Evolutionary conservation across 2,113 vertebrate species (phyloP).

Genomic region (Polypterus bichir): DNA sequence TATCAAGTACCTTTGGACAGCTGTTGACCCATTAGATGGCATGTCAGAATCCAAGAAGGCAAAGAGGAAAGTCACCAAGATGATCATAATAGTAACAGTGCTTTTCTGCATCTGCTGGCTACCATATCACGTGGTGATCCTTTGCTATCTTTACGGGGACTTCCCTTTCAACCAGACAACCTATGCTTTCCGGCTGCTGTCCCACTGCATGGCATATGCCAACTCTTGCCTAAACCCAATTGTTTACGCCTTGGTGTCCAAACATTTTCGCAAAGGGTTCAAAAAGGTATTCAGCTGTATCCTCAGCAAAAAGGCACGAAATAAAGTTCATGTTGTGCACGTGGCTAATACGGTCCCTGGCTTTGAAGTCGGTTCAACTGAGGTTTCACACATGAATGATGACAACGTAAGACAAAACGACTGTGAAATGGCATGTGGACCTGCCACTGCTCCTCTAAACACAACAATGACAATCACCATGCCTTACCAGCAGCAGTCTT

Average conservation of each 20-base stretch:
- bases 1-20: conserved; percentile 78
- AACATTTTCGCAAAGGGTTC: conserved; percentile 76
- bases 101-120: conserved; percentile 81
- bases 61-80: conserved; percentile 76
- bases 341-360: conserved; percentile 53
- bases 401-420: conserved; percentile 45
- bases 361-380: conserved; percentile 56
- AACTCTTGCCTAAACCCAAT: conserved; percentile 83
- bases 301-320: conserved; percentile 57
- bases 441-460: conserved; percentile 33
- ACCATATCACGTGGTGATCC: conserved; percentile 67
- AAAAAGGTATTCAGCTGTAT: conserved; percentile 77
- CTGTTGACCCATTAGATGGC: conserved; percentile 66
- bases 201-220: conserved; percentile 81
- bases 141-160: conserved; percentile 70
- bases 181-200: conserved; percentile 67
- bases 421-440: conserved; percentile 43
- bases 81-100: conserved; percentile 76
- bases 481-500: conserved; percentile 36
- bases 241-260: conserved; percentile 70
- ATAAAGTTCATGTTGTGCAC: conserved; percentile 62
- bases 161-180: conserved; percentile 77
- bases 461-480: conserved; percentile 41
- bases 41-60: conserved; percentile 71
- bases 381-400: conserved; percentile 61